Percentiles rank a stretch among this genome's conserved stretches.
phyloP scores from a whole-genome alignment of 2,888 invertebrate genomes.

The Platynereis dumerilii region DNA sequence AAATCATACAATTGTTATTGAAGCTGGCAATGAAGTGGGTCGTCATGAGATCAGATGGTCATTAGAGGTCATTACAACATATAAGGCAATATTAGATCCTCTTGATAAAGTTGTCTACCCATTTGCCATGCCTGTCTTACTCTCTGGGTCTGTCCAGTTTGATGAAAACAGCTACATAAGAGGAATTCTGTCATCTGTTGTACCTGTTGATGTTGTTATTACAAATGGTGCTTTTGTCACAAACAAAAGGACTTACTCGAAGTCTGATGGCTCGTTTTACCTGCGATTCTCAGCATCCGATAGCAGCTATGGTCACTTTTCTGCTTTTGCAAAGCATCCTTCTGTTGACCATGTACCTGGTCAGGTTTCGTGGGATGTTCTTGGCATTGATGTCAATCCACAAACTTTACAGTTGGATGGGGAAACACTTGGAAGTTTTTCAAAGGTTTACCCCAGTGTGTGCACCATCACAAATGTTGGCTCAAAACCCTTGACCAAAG shows the following conservation, averaged over 20 bases:
- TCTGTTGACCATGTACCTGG: neutral
- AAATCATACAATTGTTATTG: neutral
- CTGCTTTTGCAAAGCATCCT: conserved; percentile 4
- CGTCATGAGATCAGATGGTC: neutral
- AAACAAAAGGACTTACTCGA: neutral
- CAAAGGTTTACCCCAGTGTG: neutral
- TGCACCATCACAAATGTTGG: conserved; percentile 11
- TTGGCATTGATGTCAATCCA: conserved; percentile 8
- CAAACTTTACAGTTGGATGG: neutral
- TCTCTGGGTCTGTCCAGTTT: neutral
- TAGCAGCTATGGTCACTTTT: conserved; percentile 2
- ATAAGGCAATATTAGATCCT: neutral
- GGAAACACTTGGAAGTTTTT: neutral
- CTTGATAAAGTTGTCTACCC: neutral
- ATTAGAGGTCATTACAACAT: conserved; percentile 3
- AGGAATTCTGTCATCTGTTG: neutral
- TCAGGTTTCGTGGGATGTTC: conserved; percentile 2
- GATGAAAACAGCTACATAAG: neutral
- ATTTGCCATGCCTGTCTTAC: neutral
- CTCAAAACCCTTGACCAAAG: neutral
- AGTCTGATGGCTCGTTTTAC: conserved; percentile 7
- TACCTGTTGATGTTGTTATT: conserved; percentile 13
- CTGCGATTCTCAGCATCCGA: neutral
- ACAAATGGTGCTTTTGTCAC: neutral
- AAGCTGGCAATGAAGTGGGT: conserved; percentile 10